These are phyloP conservation scores for Pyrgus malvae DNA, from an alignment of 2,888 invertebrate genomes.

Conservation along the genomic window DNA sequence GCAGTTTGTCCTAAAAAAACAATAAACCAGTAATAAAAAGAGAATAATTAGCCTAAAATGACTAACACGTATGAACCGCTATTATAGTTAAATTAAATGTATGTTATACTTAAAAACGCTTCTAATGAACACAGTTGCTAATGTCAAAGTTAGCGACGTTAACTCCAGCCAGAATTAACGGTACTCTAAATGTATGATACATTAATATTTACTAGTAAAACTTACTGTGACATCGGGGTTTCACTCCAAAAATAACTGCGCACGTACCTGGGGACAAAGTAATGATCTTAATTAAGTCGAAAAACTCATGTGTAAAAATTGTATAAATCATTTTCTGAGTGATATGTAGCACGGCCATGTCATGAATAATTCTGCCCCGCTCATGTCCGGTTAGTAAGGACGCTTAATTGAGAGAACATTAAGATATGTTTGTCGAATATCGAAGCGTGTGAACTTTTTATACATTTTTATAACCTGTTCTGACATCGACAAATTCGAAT, in stretches of 20 bases:
- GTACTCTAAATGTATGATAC: conserved; percentile 5
- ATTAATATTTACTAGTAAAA: conserved; percentile 18
- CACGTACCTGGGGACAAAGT: conserved; percentile 37
- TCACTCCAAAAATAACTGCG: conserved; percentile 23
- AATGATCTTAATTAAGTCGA: conserved; percentile 39
- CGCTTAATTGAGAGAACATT: conserved; percentile 73
- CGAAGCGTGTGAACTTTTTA: conserved; percentile 64
- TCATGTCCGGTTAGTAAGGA: conserved; percentile 63
- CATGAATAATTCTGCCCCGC: conserved; percentile 65
- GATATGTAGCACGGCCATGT: conserved; percentile 56
- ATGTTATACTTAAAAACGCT: conserved; percentile 22
- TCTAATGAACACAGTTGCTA: conserved; percentile 10
- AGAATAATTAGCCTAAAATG: conserved; percentile 6
- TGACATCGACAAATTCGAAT: conserved; percentile 39
- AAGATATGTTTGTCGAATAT: conserved; percentile 58
- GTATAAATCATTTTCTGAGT: conserved; percentile 50
- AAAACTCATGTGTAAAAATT: conserved; percentile 41
- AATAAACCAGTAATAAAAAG: neutral
- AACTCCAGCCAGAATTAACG: conserved; percentile 10
- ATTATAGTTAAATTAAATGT: conserved; percentile 1
- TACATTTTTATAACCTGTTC: conserved; percentile 41
- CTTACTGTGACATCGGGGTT: conserved; percentile 20
- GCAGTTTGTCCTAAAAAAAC: conserved; percentile 2
- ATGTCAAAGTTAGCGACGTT: conserved; percentile 22
- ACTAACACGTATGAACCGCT: conserved; percentile 1